Evolutionary conservation across 1,140 invertebrate species (phyloP), one percentile per base, ranked within the genome.

Genomic region (Brachionus koreanus): DNA sequence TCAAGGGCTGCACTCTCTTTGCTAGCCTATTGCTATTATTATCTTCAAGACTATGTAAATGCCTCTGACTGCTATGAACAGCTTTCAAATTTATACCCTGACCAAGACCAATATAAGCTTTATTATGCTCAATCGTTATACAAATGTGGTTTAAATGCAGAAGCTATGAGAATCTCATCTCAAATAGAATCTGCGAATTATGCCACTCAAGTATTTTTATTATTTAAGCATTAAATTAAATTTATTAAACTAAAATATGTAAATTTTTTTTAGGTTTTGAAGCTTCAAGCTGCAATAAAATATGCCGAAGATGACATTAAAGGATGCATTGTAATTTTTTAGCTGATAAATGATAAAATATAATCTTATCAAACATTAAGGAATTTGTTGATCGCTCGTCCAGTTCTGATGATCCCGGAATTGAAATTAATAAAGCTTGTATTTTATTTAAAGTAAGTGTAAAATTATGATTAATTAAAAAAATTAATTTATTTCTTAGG

Each of bases 41-140:
- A 97, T 86, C 93, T 92, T 39, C 95, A 98, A 90, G 94, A 98
- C 86, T 98, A 95, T 88, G 91, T 93, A 23, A 94, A 95, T 90
- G 95, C 97, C 35, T 93, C 95, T 1, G 93, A 93, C 85, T 97
- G 94, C 87, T 99, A 99, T 86, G 96, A 98, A 89, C 95, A 97
- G 88, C 89, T 99, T 2, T 39, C 37, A 13, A 23, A 35, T 39
- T 23, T 82, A 37, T 72, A 46, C 85, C 94, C 95, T 0, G 92
- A 95, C 83, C 91, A 95, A 85, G 91, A 92, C 25, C 93, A 97
- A 85, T 98, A 98, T 85, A 93, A 92, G 85, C 89, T 99, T 13
- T 95, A 97, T 87, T 95, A 97, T 87, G 95, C 96, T 0, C 96
- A 98, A 88, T 92, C 94, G 0, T 90, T 89, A n/a, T 89, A 90